Conservation (phyloP, 2,888 invertebrate species). For the Galerucella calmariensis region DNA sequence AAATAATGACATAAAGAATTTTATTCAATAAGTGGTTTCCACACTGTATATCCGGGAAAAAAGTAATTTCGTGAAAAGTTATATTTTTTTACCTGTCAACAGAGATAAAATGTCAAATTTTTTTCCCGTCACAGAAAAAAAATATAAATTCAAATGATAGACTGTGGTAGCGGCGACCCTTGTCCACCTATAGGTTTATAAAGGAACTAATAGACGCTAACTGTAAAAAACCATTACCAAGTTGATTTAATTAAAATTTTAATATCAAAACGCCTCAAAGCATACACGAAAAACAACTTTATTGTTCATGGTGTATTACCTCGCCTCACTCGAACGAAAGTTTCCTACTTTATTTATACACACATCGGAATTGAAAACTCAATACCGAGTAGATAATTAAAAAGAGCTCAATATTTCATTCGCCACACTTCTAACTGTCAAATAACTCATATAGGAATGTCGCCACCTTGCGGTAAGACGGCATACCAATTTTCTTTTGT, state of each 20-base stretch:
- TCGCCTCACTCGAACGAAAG: background rate
- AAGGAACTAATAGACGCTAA: no score
- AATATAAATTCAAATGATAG: no score
- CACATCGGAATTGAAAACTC: constrained; percentile 9
- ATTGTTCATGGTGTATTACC: background rate
- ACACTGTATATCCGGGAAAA: no score
- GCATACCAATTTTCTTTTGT: constrained; percentile 48
- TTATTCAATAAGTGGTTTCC: no score
- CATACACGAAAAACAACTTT: background rate
- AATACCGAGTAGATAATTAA: constrained; percentile 27
- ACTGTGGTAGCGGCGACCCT: no score
- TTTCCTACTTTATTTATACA: background rate
- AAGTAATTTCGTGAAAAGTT: no score
- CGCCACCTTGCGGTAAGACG: constrained; percentile 55
- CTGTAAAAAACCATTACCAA: no score
- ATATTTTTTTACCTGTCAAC: no score
- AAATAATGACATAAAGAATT: no score
- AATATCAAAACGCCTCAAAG: background rate
- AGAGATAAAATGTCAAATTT: no score
- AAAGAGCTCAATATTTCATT: constrained; percentile 46
- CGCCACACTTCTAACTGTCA: constrained; percentile 55
- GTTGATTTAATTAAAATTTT: background rate
- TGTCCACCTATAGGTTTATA: no score
- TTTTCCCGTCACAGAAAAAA: no score
- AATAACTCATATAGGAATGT: constrained; percentile 55